These are phyloP conservation scores for Luffia ferchaultella DNA, from an alignment of 2,888 invertebrate species.

Conservation along the genomic window DNA sequence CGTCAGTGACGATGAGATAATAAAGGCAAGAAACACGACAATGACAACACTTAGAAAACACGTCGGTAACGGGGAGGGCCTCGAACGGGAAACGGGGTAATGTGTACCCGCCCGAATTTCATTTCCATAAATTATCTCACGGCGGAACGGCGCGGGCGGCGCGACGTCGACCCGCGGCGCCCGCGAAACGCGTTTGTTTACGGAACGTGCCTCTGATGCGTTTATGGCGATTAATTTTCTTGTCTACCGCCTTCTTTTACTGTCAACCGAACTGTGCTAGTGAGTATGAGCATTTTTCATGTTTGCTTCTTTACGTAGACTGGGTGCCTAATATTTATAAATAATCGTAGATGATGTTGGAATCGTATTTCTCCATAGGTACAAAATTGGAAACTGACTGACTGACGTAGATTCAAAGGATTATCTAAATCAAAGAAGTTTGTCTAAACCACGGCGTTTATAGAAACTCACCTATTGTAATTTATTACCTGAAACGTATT, in stretches of 20 bases:
- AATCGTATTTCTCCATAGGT: no score
- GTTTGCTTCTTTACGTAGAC: no score
- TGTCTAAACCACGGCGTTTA: no score
- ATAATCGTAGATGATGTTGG: no score
- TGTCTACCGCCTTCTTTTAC: conserved; percentile 17
- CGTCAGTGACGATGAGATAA: conserved; percentile 36
- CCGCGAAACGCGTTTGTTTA: conserved; percentile 38
- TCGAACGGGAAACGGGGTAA: conserved; percentile 48
- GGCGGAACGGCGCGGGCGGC: conserved; percentile 33
- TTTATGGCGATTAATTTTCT: conserved; percentile 41
- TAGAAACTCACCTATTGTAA: no score
- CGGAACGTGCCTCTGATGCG: conserved; percentile 30
- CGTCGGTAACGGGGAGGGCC: conserved; percentile 35
- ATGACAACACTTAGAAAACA: conserved; percentile 50
- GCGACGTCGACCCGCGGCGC: conserved; percentile 25
- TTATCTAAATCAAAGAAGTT: no score
- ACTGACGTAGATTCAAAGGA: no score
- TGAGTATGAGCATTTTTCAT: conserved; percentile 6
- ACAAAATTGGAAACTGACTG: no score
- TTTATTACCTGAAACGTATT: no score
- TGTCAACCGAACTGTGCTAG: conserved; percentile 22
- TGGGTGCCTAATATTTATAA: no score
- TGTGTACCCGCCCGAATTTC: conserved; percentile 36
- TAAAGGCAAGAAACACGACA: conserved; percentile 50
- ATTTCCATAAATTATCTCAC: conserved; percentile 59